These are phyloP conservation scores for Scrobipalpa atriplicella DNA, from an alignment of 2,888 invertebrate species.

Conservation along the genomic window DNA sequence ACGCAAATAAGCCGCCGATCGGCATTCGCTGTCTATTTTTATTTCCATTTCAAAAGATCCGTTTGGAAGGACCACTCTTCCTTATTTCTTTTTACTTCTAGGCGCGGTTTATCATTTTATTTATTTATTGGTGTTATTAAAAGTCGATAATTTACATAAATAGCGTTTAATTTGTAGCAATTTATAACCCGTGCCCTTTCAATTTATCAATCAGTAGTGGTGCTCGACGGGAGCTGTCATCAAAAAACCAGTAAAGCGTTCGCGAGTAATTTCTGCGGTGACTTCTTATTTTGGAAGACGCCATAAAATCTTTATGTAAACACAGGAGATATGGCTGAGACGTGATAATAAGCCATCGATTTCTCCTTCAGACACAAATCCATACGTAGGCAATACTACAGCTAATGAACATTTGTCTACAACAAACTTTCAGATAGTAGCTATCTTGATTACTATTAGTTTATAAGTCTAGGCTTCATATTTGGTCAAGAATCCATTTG, in stretches of 20 bases:
- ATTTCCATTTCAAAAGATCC: slow-evolving; percentile 43
- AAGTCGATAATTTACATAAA: slow-evolving; percentile 56
- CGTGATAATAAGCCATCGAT: slow-evolving; percentile 16
- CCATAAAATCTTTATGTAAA: slow-evolving; percentile 26
- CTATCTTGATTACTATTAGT: slow-evolving; percentile 3
- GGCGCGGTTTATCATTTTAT: slow-evolving; percentile 39
- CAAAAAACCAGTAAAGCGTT: slow-evolving; percentile 26
- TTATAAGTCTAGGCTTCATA: not conserved
- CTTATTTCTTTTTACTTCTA: slow-evolving; percentile 34
- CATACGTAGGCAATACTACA: not conserved
- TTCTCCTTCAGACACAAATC: slow-evolving; percentile 11
- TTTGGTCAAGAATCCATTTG: slow-evolving; percentile 3
- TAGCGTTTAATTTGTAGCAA: slow-evolving; percentile 43
- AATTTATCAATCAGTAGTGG: slow-evolving; percentile 37
- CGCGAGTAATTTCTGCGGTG: slow-evolving; percentile 27
- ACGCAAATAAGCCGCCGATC: slow-evolving; percentile 37
- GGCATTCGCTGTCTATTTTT: slow-evolving; percentile 43
- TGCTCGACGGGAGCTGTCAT: slow-evolving; percentile 22
- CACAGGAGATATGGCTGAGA: slow-evolving; percentile 18
- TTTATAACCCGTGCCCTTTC: slow-evolving; percentile 36
- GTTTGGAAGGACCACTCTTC: slow-evolving; percentile 49
- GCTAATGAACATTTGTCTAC: not conserved
- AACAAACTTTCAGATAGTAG: not conserved
- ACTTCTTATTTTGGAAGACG: slow-evolving; percentile 25
- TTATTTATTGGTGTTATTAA: slow-evolving; percentile 49